Percentiles rank a stretch among this genome's conserved stretches.
Conservation (phyloP, 1,140 invertebrate species). For the Limonius californicus region DNA sequence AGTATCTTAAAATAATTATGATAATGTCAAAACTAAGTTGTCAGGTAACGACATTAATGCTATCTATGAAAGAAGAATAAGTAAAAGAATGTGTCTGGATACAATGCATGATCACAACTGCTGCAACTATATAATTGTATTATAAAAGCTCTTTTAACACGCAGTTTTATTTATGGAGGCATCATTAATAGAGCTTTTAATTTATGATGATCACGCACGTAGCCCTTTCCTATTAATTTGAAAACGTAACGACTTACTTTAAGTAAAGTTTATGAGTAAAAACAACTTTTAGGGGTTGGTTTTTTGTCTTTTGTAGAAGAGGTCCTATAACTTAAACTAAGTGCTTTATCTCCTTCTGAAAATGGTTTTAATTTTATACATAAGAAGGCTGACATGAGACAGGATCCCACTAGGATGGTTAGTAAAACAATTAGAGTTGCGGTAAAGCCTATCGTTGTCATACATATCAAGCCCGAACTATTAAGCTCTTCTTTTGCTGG, state of each 20-base stretch:
- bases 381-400: conserved; percentile 77
- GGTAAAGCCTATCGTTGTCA: conserved; percentile 87
- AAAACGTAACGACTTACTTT: background rate
- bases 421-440: conserved; percentile 77
- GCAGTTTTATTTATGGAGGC: too few relatives aligned
- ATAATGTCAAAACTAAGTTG: too few relatives aligned
- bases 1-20: background rate
- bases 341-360: conserved; percentile 51
- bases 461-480: conserved; percentile 70
- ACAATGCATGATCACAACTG: too few relatives aligned
- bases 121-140: too few relatives aligned
- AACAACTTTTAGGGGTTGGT: conserved; percentile 49
- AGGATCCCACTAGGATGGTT: conserved; percentile 75
- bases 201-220: background rate
- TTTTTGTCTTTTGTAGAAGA: conserved; percentile 41
- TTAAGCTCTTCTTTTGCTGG: conserved; percentile 54
- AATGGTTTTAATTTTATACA: conserved; percentile 74
- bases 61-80: too few relatives aligned
- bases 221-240: background rate
- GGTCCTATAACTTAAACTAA: background rate
- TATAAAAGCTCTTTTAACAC: too few relatives aligned
- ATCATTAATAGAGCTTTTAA: too few relatives aligned
- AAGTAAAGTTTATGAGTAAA: conserved; percentile 47
- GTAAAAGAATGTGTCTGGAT: too few relatives aligned
- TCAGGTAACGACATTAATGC: too few relatives aligned